Conservation (phyloP, 1,140 invertebrate species). For the Chironomus tepperi region DNA sequence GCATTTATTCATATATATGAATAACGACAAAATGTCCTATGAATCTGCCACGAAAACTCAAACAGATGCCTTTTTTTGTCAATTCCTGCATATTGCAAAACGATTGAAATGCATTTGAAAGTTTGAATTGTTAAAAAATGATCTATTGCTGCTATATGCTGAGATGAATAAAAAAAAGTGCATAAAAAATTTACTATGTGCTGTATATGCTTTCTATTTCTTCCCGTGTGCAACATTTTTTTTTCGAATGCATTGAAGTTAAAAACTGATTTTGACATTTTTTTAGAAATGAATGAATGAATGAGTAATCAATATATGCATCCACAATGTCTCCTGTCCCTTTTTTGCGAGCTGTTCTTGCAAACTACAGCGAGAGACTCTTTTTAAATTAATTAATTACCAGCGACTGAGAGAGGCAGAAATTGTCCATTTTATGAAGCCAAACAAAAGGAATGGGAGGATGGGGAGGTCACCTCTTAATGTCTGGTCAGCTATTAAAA, state of each 20-base stretch:
- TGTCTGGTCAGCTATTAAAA: conserved; percentile 10
- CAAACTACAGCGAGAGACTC: too few species aligned
- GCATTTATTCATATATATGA: not conserved
- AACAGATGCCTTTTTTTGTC: not conserved
- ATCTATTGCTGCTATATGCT: not conserved
- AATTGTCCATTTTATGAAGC: not conserved
- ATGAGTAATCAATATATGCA: too few species aligned
- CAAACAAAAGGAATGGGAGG: not conserved
- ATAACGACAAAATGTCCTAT: not conserved
- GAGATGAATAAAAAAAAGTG: not conserved
- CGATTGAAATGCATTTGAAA: conserved; percentile 13
- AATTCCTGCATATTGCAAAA: conserved; percentile 6
- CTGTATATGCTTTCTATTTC: not conserved
- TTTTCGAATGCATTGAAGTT: not conserved
- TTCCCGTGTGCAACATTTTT: not conserved
- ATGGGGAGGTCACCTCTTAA: not conserved
- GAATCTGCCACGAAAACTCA: not conserved
- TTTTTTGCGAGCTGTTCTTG: too few species aligned
- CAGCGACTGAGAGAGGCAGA: not conserved
- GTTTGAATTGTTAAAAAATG: conserved; percentile 9
- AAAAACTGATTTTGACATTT: conserved; percentile 7
- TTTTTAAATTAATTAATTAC: not conserved
- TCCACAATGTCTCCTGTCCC: too few species aligned
- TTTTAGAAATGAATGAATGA: not conserved
- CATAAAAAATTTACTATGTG: not conserved